A percentile compares a stretch with the other conserved stretches of the same genome.
phyloP scores from a whole-genome alignment of 2,888 invertebrate genomes.

The Aphidoletes aphidimyza region DNA sequence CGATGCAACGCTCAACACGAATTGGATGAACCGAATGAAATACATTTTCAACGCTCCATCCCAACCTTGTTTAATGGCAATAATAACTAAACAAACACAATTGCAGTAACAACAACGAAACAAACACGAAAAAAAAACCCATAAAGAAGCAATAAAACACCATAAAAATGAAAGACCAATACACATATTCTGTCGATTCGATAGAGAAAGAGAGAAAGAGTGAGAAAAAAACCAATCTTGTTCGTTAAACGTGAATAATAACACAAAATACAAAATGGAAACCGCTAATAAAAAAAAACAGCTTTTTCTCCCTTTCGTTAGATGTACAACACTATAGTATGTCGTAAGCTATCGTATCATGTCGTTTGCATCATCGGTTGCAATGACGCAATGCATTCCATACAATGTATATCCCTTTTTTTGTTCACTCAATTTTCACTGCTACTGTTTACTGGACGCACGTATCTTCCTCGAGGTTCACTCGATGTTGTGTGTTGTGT shows the following conservation, averaged over 20 bases:
- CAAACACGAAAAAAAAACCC: not conserved
- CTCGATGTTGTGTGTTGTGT: not conserved
- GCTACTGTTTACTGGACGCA: conserved; percentile 23
- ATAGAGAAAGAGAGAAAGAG: no score
- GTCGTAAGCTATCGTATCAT: not conserved
- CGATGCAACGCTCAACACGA: conserved; percentile 17
- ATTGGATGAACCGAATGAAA: not conserved
- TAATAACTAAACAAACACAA: conserved; percentile 40
- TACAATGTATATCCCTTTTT: conserved; percentile 31
- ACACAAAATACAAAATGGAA: conserved; percentile 13
- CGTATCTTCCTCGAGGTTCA: not conserved
- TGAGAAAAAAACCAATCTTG: not conserved
- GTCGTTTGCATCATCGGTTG: not conserved
- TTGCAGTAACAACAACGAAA: not conserved
- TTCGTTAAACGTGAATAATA: conserved; percentile 12
- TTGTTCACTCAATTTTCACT: not conserved
- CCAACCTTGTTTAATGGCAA: conserved; percentile 36
- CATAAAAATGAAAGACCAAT: not conserved
- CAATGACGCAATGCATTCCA: conserved; percentile 45
- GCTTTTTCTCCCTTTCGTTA: not conserved
- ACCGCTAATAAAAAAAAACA: conserved; percentile 53
- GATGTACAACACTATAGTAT: not conserved
- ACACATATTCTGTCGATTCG: no score
- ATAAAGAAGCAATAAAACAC: conserved; percentile 16
- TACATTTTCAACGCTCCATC: conserved; percentile 41